phyloP scores from a whole-genome alignment of 37 sponge, comb jelly and placozoan species.

The Halichondria panicea region DNA sequence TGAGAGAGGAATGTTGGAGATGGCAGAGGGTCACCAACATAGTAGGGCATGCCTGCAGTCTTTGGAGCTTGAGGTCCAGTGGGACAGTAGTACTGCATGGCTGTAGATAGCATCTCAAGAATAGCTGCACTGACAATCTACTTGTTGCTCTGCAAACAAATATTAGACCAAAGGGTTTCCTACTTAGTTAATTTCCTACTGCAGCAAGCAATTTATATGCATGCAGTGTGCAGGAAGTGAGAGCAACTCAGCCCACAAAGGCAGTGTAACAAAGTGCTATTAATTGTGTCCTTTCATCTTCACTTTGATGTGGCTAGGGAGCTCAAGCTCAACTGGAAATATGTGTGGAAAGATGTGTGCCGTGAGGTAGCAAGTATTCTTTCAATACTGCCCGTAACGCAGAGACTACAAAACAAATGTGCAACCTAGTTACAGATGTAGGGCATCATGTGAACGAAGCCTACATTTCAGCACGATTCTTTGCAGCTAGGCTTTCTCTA shows the following conservation, averaged over 20 bases:
- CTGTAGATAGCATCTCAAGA: slow-evolving; percentile 15
- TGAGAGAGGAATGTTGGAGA: slow-evolving; percentile 29
- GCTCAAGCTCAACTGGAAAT: no score
- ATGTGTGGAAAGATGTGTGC: no score
- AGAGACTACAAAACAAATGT: not conserved
- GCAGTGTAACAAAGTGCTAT: no score
- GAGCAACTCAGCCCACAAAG: no score
- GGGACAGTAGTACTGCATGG: slow-evolving; percentile 38
- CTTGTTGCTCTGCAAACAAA: slow-evolving; percentile 8
- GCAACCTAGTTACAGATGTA: not conserved
- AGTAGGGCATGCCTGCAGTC: slow-evolving; percentile 18
- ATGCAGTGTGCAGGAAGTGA: no score
- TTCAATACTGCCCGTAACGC: no score
- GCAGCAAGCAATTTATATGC: no score
- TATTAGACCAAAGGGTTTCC: not conserved
- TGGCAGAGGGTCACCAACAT: slow-evolving; percentile 24
- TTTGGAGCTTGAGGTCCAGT: not conserved
- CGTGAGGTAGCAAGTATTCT: not conserved
- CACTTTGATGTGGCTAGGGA: no score
- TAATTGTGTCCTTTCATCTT: no score
- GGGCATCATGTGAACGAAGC: not conserved
- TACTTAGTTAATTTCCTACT: no score
- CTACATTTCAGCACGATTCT: not conserved
- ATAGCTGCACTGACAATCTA: not conserved
- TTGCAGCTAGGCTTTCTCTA: not conserved